A percentile compares a stretch with the other conserved stretches of the same genome.
Conservation (phyloP, 2,113 vertebrate species). For the Oreochromis niloticus region DNA sequence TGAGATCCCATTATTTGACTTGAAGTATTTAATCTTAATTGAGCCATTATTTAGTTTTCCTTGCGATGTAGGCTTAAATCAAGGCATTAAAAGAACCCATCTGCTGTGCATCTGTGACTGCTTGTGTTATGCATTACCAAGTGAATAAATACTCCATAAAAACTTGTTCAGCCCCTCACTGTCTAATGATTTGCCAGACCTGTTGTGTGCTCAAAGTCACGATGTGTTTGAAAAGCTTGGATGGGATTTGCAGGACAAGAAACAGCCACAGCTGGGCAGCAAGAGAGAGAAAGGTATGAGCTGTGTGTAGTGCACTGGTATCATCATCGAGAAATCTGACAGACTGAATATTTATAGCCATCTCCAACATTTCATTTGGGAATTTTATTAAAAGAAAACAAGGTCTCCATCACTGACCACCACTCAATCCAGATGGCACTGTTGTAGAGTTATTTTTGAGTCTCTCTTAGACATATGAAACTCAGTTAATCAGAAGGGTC, state of each 20-base stretch:
- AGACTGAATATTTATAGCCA: neutral
- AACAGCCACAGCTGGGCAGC: neutral
- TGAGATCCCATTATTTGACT: neutral
- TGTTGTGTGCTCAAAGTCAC: neutral
- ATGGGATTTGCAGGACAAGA: neutral
- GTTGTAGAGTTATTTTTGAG: neutral
- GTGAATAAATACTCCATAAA: neutral
- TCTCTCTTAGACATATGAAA: neutral
- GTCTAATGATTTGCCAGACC: neutral
- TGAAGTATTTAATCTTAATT: neutral
- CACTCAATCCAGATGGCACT: neutral
- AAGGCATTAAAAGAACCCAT: neutral
- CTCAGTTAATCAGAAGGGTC: neutral
- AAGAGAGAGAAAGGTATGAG: neutral
- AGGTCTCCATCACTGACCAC: neutral
- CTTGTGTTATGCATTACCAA: neutral
- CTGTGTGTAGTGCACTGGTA: neutral
- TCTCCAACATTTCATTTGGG: neutral
- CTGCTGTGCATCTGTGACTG: constrained; percentile 8
- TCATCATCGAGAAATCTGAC: neutral
- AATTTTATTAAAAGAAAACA: neutral
- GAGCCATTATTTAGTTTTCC: neutral
- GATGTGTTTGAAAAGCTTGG: neutral
- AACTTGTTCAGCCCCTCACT: neutral
- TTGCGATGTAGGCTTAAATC: neutral